Evolutionary conservation across 2,113 vertebrate species (phyloP).

Genomic region (Odocoileus virginianus): DNA sequence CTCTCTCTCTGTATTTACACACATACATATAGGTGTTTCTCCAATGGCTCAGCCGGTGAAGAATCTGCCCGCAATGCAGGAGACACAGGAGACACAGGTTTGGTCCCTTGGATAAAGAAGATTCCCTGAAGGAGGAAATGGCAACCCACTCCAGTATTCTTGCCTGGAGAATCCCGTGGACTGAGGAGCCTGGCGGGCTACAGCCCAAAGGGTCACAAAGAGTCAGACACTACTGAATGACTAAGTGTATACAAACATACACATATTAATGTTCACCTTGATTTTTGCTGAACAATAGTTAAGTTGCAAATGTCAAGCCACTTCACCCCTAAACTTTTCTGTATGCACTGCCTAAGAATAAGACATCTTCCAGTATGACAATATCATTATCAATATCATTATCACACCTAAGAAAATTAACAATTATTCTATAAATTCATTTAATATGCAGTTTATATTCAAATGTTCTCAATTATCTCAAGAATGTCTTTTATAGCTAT

Average conservation of each 20-base stretch:
- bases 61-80: too few species aligned
- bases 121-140: background rate
- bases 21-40: background rate
- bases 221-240: background rate
- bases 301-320: background rate
- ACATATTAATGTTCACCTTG: background rate
- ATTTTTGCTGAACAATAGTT: background rate
- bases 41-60: too few species aligned
- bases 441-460: background rate
- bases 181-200: fast-evolving
- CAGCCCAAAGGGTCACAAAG: background rate
- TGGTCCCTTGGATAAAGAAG: too few species aligned
- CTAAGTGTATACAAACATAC: background rate
- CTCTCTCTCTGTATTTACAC: background rate
- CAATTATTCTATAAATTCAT: background rate
- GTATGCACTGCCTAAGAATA: background rate
- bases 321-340: background rate
- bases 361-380: background rate
- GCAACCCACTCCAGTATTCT: background rate
- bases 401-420: background rate
- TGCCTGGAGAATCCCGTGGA: background rate
- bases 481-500: background rate
- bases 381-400: background rate
- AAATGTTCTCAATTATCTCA: background rate
- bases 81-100: too few species aligned